These are phyloP conservation scores for Balaenoptera acutorostrata DNA, from an alignment of 2,113 vertebrate species.

Conservation along the genomic window DNA sequence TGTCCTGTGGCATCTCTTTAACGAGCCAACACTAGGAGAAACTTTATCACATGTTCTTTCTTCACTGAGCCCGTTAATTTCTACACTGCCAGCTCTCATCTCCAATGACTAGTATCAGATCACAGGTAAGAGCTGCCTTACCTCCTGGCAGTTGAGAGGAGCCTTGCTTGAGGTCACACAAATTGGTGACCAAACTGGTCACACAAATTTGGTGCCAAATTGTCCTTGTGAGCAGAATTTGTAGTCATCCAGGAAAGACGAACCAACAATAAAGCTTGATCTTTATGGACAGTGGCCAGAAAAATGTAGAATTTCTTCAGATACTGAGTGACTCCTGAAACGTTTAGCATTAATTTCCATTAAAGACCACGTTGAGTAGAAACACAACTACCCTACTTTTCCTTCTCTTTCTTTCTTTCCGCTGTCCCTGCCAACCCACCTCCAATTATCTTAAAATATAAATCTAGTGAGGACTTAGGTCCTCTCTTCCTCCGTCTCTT, in stretches of 20 bases:
- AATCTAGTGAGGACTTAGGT: not conserved
- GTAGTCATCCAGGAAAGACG: not conserved
- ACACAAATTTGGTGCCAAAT: not conserved
- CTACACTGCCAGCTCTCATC: not conserved
- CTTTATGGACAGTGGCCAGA: not conserved
- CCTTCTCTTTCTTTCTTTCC: not conserved
- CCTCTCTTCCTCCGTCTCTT: not conserved
- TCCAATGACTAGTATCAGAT: not conserved
- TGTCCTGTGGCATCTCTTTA: conserved; percentile 5
- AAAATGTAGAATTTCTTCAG: not conserved
- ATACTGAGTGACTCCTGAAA: not conserved
- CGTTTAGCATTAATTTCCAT: not conserved
- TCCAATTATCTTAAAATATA: not conserved
- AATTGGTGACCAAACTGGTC: no score
- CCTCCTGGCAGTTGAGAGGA: not conserved
- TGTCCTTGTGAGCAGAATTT: not conserved
- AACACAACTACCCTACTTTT: not conserved
- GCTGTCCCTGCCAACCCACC: not conserved
- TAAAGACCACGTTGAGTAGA: not conserved
- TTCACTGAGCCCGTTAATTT: not conserved
- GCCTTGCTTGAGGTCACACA: not conserved
- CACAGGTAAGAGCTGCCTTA: not conserved
- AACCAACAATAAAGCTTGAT: not conserved
- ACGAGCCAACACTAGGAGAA: not conserved
- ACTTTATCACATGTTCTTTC: not conserved